These are phyloP conservation scores for Scaptomyza montana DNA, from an alignment of 1,140 invertebrate species.

Conservation along the genomic window DNA sequence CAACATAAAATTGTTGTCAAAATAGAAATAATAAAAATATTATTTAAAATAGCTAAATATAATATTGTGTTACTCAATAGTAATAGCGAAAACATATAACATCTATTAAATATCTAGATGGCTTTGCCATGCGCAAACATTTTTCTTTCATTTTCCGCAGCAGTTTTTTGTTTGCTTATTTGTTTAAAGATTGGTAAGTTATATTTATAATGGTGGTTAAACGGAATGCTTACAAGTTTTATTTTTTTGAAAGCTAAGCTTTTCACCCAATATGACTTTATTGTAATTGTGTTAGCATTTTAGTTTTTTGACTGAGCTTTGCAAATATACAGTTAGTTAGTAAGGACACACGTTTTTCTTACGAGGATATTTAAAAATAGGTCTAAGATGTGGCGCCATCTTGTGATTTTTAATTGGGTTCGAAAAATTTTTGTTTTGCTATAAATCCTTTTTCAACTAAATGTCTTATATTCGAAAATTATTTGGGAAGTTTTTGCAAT, in stretches of 20 bases:
- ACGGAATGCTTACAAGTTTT: too few species aligned
- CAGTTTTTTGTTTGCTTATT: too few species aligned
- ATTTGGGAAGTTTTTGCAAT: not conserved
- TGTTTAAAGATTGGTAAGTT: too few species aligned
- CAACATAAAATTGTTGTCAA: slow-evolving; percentile 6
- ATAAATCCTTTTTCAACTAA: not conserved
- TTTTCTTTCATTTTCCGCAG: too few species aligned
- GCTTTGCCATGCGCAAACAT: too few species aligned
- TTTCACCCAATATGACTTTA: too few species aligned
- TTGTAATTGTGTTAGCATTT: too few species aligned
- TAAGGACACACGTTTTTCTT: not conserved
- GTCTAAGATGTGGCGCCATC: not conserved
- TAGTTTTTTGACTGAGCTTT: too few species aligned
- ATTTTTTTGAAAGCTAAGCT: too few species aligned
- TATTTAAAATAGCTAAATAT: not conserved
- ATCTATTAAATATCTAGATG: too few species aligned
- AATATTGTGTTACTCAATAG: not conserved
- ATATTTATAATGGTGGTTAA: too few species aligned
- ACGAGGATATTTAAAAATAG: not conserved
- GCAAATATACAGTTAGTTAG: not conserved
- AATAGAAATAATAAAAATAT: slow-evolving; percentile 7
- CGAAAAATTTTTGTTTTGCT: not conserved
- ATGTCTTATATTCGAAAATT: not conserved
- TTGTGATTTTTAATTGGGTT: not conserved
- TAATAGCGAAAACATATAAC: not conserved